A percentile compares a stretch with the other conserved stretches of the same genome.
Conservation (phyloP, 2,888 invertebrate genomes). For the Perdita meconis region DNA sequence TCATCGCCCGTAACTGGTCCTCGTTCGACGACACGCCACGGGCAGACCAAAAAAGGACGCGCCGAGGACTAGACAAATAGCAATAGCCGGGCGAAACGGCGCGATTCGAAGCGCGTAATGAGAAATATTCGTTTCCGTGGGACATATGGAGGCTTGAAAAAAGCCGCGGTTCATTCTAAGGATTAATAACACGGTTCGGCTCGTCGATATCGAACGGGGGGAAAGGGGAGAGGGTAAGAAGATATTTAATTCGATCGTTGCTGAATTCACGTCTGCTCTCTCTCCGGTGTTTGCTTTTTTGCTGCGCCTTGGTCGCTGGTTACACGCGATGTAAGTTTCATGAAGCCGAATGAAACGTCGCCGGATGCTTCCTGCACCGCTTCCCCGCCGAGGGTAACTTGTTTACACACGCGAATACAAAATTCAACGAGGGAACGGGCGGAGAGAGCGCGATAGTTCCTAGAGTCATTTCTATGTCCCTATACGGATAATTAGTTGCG, state of each 20-base stretch:
- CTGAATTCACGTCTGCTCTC: slow-evolving; percentile 30
- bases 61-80: slow-evolving; percentile 32
- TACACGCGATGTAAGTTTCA: slow-evolving; percentile 67
- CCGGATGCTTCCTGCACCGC: slow-evolving; percentile 49
- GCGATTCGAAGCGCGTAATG: slow-evolving; percentile 3
- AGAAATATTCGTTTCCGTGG: slow-evolving; percentile 17
- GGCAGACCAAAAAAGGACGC: slow-evolving; percentile 44
- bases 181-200: slow-evolving; percentile 32
- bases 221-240: too few species aligned
- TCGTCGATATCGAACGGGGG: slow-evolving; percentile 13
- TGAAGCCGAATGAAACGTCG: slow-evolving; percentile 55
- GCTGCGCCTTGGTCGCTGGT: slow-evolving; percentile 35
- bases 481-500: slow-evolving; percentile 40
- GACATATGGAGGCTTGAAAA: slow-evolving; percentile 6
- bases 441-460: slow-evolving; percentile 8
- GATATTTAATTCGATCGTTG: slow-evolving; percentile 47
- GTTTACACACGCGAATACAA: slow-evolving; percentile 62
- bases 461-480: slow-evolving; percentile 13
- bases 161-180: neutral
- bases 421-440: slow-evolving; percentile 48
- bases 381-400: slow-evolving; percentile 48
- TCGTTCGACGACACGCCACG: neutral
- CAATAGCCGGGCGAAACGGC: neutral
- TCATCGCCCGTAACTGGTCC: slow-evolving; percentile 25
- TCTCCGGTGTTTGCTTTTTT: slow-evolving; percentile 35